Evolutionary conservation across 2,113 vertebrate genomes (phyloP).

Genomic region (Prochilodus magdalenae): DNA sequence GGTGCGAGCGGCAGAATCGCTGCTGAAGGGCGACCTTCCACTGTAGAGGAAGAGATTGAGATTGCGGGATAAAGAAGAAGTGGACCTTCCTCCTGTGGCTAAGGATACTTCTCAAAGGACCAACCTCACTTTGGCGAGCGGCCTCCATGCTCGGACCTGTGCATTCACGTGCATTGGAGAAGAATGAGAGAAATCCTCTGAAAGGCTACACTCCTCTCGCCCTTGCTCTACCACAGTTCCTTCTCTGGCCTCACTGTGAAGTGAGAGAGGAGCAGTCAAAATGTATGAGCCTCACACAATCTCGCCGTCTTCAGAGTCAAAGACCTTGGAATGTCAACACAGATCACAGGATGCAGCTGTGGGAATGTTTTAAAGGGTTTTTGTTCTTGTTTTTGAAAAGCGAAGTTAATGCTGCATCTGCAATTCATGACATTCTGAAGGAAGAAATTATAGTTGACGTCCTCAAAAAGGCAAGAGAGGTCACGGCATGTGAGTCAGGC

Average conservation of each 20-base stretch:
- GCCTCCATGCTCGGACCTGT: conserved; percentile 2
- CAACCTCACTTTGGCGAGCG: conserved; percentile 24
- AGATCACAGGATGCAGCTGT: conserved; percentile 31
- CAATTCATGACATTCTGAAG: conserved; percentile 52
- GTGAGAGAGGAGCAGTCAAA: conserved; percentile 29
- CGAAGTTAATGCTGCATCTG: conserved; percentile 53
- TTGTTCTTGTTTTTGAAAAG: conserved; percentile 20
- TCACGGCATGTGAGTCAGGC: conserved; percentile 58
- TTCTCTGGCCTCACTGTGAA: conserved; percentile 28
- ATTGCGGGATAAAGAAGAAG: background rate
- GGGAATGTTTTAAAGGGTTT: conserved; percentile 51
- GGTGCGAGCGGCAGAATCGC: conserved; percentile 22
- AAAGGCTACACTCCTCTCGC: conserved; percentile 1
- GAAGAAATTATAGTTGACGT: conserved; percentile 46
- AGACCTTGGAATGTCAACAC: conserved; percentile 45
- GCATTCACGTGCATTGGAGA: background rate
- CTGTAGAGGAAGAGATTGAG: background rate
- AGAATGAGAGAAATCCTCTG: conserved; percentile 17
- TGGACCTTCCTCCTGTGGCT: conserved; percentile 5
- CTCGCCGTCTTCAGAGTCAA: conserved; percentile 34
- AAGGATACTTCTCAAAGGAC: conserved; percentile 11
- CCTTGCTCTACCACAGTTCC: conserved; percentile 35
- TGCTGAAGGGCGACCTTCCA: conserved; percentile 45
- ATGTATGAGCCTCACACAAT: conserved; percentile 32
- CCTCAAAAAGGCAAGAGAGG: conserved; percentile 27